Evolutionary conservation across 37 sponge, comb jelly and placozoan genomes (phyloP).

Genomic region (Chondrosia reniformis): DNA sequence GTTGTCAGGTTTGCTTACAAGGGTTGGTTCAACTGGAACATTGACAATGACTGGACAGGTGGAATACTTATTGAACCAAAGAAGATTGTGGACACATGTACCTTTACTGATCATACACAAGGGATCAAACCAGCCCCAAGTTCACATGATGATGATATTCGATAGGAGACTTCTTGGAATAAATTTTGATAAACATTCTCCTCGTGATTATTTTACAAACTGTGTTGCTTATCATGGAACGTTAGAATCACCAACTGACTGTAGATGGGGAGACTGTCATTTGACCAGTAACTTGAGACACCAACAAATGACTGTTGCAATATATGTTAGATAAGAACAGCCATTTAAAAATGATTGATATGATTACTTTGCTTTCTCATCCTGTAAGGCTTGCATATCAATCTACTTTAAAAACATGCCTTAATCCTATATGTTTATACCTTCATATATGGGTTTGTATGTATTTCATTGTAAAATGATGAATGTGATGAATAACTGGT

Average conservation of each 20-base stretch:
- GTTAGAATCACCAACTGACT: background rate
- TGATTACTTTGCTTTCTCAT: no score
- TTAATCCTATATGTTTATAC: no score
- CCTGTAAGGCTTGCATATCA: no score
- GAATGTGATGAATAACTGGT: no score
- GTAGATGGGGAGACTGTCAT: background rate
- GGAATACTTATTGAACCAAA: slow-evolving; percentile 15
- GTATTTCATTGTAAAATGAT: no score
- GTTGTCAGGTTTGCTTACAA: background rate
- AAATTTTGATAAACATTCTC: background rate
- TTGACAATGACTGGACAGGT: slow-evolving; percentile 13
- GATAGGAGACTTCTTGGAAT: slow-evolving; percentile 3
- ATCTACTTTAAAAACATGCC: no score
- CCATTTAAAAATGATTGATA: no score
- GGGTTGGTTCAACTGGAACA: slow-evolving; percentile 27
- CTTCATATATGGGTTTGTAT: no score
- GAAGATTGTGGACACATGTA: slow-evolving; percentile 2
- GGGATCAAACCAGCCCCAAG: slow-evolving; percentile 8
- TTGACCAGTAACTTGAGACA: background rate
- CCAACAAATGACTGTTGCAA: slow-evolving; percentile 11
- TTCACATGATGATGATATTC: background rate
- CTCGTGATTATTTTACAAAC: background rate
- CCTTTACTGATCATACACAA: background rate
- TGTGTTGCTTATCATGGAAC: background rate
- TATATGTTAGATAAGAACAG: no score